phyloP scores from a whole-genome alignment of 2,888 invertebrate species.

The Drosophila eohydei region DNA sequence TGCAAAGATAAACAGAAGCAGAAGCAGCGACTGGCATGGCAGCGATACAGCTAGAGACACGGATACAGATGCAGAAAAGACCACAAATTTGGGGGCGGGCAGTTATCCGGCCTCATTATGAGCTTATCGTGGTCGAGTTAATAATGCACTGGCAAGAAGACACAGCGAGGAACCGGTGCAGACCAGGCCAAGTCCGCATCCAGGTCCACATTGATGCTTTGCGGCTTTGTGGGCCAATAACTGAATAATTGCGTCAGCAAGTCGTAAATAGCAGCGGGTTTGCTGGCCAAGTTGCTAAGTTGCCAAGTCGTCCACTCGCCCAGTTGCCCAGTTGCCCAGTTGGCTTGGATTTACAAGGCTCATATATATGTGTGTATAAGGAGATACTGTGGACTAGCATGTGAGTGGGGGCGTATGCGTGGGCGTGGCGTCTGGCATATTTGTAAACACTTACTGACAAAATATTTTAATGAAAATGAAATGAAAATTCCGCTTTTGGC shows the following conservation, averaged over 20 bases:
- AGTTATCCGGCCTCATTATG: conserved; percentile 71
- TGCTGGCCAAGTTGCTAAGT: conserved; percentile 16
- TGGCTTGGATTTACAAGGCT: conserved; percentile 15
- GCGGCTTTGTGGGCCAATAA: conserved; percentile 74
- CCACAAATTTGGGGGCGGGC: conserved; percentile 57
- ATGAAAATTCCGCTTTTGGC: conserved; percentile 77
- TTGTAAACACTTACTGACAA: conserved; percentile 73
- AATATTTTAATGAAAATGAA: conserved; percentile 79
- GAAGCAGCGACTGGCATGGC: background rate
- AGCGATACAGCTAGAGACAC: background rate
- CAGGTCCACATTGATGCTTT: conserved; percentile 52
- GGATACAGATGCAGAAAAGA: conserved; percentile 10
- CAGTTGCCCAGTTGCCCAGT: conserved; percentile 19
- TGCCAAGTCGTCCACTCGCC: conserved; percentile 1
- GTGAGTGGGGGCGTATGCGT: background rate
- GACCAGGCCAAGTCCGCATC: conserved; percentile 5
- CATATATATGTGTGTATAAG: background rate
- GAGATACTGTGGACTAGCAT: background rate
- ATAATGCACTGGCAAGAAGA: conserved; percentile 79
- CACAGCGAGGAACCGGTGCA: conserved; percentile 29
- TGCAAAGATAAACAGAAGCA: conserved; percentile 9
- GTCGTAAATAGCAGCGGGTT: conserved; percentile 35
- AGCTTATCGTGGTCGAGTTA: conserved; percentile 73
- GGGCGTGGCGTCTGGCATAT: conserved; percentile 56
- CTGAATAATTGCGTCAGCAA: conserved; percentile 68